Percentiles rank a stretch among this genome's conserved stretches.
These are phyloP conservation scores for Nomada fucata DNA, from an alignment of 2,888 invertebrate species.

Conservation along the genomic window DNA sequence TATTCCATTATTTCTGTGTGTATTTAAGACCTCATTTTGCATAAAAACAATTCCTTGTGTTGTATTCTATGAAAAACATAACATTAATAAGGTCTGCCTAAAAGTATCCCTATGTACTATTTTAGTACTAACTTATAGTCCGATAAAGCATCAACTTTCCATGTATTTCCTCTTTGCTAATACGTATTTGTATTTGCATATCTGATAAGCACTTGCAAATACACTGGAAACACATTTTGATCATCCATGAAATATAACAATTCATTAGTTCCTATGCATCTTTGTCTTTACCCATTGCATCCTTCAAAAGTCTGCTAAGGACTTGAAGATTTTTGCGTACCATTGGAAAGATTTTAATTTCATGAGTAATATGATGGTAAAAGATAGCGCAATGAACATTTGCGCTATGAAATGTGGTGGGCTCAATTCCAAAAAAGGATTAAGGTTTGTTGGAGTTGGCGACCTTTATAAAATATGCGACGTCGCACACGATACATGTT, in stretches of 20 bases:
- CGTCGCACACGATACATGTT: conserved; percentile 83
- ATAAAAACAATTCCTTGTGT: conserved; percentile 69
- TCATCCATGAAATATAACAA: conserved; percentile 36
- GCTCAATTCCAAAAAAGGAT: conserved; percentile 83
- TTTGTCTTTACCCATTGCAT: conserved; percentile 29
- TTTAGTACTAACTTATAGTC: conserved; percentile 50
- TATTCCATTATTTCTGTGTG: conserved; percentile 53
- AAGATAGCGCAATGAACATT: conserved; percentile 29
- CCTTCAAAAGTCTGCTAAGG: conserved; percentile 18
- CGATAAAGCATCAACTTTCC: conserved; percentile 53
- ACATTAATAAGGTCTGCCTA: conserved; percentile 45
- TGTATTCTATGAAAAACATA: conserved; percentile 52
- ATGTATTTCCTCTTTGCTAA: conserved; percentile 44
- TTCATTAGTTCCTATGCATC: conserved; percentile 25
- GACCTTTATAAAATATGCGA: conserved; percentile 82
- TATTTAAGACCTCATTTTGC: conserved; percentile 55
- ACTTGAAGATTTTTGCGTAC: conserved; percentile 29
- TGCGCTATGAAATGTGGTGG: conserved; percentile 62
- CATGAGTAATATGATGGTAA: conserved; percentile 33
- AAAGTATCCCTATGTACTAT: conserved; percentile 39
- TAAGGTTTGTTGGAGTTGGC: conserved; percentile 81
- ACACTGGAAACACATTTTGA: conserved; percentile 38
- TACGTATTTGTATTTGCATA: conserved; percentile 43
- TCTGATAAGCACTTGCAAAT: conserved; percentile 52
- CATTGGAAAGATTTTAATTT: conserved; percentile 39